Conservation (phyloP, 2,797 vertebrate genomes). For the Cygnus olor region DNA sequence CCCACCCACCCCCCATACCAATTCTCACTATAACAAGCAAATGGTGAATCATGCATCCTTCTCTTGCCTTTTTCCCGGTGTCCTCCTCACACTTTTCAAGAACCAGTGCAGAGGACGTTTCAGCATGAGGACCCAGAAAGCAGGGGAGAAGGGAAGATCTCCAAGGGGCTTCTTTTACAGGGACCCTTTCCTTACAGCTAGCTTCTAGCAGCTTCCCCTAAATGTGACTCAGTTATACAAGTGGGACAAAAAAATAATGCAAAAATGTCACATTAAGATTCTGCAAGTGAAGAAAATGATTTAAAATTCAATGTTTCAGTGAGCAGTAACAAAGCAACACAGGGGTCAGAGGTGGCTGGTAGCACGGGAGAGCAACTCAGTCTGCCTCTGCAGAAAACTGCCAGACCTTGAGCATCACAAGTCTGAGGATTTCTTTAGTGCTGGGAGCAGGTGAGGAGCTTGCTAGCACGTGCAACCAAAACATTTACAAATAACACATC, state of each 20-base stretch:
- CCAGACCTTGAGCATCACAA: not conserved
- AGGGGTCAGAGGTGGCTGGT: not conserved
- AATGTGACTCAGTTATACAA: not conserved
- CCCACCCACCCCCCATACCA: not conserved
- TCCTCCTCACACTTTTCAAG: not conserved
- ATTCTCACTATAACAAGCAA: not conserved
- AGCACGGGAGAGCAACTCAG: not conserved
- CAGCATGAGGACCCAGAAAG: not conserved
- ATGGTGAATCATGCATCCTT: not conserved
- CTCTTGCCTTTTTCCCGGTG: not conserved
- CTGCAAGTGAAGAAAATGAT: not conserved
- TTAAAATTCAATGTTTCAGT: not conserved
- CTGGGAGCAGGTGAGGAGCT: not conserved
- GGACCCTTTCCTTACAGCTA: not conserved
- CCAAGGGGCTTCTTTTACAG: not conserved
- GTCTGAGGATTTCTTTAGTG: not conserved
- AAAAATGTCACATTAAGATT: not conserved
- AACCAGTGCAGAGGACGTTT: not conserved
- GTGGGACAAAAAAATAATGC: not conserved
- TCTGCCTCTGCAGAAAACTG: not conserved
- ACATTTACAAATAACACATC: fast-evolving
- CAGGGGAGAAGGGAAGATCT: not conserved
- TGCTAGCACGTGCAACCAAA: not conserved
- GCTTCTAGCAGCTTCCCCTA: not conserved
- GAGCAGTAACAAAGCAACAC: fast-evolving